Conservation (phyloP, 1,140 invertebrate species). For the Amyelois transitella region DNA sequence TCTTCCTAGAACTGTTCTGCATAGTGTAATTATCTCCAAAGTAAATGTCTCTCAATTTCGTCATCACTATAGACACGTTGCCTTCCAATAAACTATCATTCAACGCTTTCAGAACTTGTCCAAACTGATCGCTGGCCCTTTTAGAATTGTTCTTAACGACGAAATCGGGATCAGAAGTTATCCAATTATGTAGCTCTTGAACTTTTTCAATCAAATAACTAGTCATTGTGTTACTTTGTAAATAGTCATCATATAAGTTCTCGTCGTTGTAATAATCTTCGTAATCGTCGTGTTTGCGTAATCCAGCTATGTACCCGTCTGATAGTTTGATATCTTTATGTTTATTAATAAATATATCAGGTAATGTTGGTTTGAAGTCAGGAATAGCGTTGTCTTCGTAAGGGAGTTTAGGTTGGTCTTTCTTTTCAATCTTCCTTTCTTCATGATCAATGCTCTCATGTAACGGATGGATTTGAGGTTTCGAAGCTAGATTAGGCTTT, state of each 20-base stretch:
- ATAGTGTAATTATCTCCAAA: constrained; percentile 51
- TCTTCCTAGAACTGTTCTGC: constrained; percentile 31
- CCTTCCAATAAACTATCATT: constrained; percentile 71
- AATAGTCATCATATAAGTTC: constrained; percentile 60
- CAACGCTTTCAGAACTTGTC: constrained; percentile 46
- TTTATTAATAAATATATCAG: constrained; percentile 30
- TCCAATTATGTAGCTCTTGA: constrained; percentile 72
- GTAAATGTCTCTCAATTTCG: constrained; percentile 70
- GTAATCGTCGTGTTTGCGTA: constrained; percentile 35
- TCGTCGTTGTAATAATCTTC: constrained; percentile 61
- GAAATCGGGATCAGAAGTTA: constrained; percentile 54
- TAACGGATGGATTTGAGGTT: constrained; percentile 54
- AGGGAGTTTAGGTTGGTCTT: constrained; percentile 42
- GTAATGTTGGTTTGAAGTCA: constrained; percentile 49
- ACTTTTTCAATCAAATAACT: constrained; percentile 69
- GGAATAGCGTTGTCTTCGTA: constrained; percentile 19
- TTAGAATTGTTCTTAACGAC: constrained; percentile 21
- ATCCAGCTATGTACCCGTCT: constrained; percentile 28
- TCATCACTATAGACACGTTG: constrained; percentile 63
- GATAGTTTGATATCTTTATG: constrained; percentile 28
- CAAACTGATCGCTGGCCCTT: constrained; percentile 36
- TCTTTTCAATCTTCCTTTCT: constrained; percentile 60
- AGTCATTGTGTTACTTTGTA: constrained; percentile 61
- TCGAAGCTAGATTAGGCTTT: constrained; percentile 34
- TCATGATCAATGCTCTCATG: constrained; percentile 48